Conservation (phyloP, 2,888 invertebrate species). For the Dicyrtomina minuta region DNA sequence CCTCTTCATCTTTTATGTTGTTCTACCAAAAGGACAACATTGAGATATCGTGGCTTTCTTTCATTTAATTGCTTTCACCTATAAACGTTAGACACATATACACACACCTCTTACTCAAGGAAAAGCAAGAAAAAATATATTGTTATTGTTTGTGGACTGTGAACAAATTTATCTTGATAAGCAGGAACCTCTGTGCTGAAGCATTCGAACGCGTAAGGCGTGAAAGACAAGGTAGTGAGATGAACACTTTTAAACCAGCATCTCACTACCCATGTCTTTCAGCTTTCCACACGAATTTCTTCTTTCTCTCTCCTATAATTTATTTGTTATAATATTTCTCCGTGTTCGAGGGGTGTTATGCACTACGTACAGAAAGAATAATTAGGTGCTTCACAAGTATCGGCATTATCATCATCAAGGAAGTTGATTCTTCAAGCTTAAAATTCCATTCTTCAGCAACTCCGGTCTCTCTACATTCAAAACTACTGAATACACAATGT, state of each 20-base stretch:
- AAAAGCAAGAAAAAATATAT: too few relatives aligned
- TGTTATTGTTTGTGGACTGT: constrained; percentile 20
- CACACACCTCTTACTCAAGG: constrained; percentile 1
- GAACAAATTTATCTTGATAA: constrained; percentile 29
- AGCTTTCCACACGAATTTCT: constrained; percentile 63
- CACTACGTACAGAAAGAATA: neutral
- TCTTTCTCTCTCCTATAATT: neutral
- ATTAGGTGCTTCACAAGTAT: too few relatives aligned
- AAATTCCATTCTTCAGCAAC: too few relatives aligned
- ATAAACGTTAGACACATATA: too few relatives aligned
- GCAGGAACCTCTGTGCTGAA: too few relatives aligned
- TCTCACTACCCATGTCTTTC: constrained; percentile 99
- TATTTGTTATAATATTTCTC: neutral
- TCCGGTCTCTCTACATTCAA: too few relatives aligned
- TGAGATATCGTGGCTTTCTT: neutral
- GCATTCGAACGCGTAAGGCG: constrained; percentile 59
- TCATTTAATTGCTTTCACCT: constrained; percentile 11
- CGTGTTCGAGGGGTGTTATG: too few relatives aligned
- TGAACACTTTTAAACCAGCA: constrained; percentile 66
- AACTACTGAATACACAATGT: too few relatives aligned
- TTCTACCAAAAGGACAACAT: neutral
- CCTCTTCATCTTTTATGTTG: too few relatives aligned
- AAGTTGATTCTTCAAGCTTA: too few relatives aligned
- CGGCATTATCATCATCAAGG: too few relatives aligned
- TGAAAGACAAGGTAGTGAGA: constrained; percentile 99